Evolutionary conservation across 2,113 vertebrate genomes (phyloP), one percentile per base, ranked within the genome.

Genomic region (Ia io): DNA sequence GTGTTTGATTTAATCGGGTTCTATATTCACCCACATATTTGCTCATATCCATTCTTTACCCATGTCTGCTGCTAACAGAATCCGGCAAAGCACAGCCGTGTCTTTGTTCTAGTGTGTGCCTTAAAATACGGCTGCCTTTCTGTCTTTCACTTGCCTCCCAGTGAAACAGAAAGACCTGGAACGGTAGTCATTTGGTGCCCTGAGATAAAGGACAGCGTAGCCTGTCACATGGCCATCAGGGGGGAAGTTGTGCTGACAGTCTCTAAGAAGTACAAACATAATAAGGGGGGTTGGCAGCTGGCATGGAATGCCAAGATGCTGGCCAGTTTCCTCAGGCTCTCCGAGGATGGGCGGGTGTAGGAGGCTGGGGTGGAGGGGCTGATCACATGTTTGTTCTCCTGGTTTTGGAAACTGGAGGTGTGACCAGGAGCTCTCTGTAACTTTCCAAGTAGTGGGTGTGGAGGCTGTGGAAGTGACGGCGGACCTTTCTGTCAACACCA

Each of bases 91-190:
- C 22, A 12, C 3, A 79, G 73, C 22, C 9, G 7, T 30, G 10
- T 65, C 92, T 95, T 96, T 40, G 63, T 94, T 87, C 88, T n/a
- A 35, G 11, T 18, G 0, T 92, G 84, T 67, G 25, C 85, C 83
- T 95, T 91, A 44, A 96, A 74, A 63, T 42, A 88, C 77, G 82
- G 25, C 78, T 70, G 6, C 25, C 65, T 90, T 69, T 92, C 93
- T 88, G 56, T 74, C 92, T 93, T 88, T 82, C 67, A 22, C 56
- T 88, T 90, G 77, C 70, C 77, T 88, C 23, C 1, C 37, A 71
- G 63, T 88, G 92, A 93, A 89, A 93, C 11, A 79, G 84, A 95
- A 96, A 93, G 82, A 93, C 84, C 80, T 71, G 51, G 76, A 69
- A 65, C 79, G 61, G 90, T 87, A 70, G 89, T 84, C 84, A 9